Evolutionary conservation across 2,113 vertebrate species (phyloP).

Genomic region (Nesogale talazaci): DNA sequence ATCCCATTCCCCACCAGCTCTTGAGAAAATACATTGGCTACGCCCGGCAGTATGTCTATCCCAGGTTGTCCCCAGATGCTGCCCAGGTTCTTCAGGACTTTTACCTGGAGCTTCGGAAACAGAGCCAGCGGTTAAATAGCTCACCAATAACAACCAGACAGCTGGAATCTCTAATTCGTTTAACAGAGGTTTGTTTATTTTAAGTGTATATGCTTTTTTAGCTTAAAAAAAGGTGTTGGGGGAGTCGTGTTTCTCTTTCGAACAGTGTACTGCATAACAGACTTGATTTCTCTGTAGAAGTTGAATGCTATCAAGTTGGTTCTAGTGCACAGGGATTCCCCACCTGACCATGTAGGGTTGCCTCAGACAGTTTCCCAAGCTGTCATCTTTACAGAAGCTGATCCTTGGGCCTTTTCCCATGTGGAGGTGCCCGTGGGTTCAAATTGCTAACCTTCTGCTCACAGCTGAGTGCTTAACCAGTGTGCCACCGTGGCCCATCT

Average conservation of each 20-base stretch:
- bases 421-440: background rate
- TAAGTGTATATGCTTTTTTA: conserved; percentile 14
- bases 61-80: conserved; percentile 91
- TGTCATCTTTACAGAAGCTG: background rate
- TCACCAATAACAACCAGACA: conserved; percentile 98
- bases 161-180: conserved; percentile 95
- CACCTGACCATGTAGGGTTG: background rate
- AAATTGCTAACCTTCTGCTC: background rate
- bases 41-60: conserved; percentile 95
- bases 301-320: background rate
- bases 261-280: background rate
- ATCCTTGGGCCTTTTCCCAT: background rate
- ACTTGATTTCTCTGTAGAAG: background rate
- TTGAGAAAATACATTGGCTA: conserved; percentile 97
- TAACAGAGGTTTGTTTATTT: conserved; percentile 90
- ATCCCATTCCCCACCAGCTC: conserved; percentile 93
- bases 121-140: conserved; percentile 90
- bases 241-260: background rate
- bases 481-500: background rate
- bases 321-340: background rate
- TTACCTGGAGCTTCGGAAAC: conserved; percentile 95
- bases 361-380: background rate
- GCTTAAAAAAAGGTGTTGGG: background rate
- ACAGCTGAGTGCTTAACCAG: background rate
- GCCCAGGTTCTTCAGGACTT: conserved; percentile 94